phyloP scores from a whole-genome alignment of 1,140 invertebrate genomes.

The Manduca sexta region DNA sequence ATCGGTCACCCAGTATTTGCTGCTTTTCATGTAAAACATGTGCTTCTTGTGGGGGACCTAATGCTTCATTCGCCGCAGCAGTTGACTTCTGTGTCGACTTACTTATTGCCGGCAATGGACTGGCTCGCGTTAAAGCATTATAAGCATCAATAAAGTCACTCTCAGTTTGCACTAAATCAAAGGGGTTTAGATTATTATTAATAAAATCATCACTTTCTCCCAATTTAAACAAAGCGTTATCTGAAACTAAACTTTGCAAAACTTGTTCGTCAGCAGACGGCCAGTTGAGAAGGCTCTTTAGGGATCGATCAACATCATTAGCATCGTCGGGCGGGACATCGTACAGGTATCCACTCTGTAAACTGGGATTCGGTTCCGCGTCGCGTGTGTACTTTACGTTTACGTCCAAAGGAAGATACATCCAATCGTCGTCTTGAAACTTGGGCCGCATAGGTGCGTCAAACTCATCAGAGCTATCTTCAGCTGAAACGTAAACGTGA shows the following conservation, averaged over 20 bases:
- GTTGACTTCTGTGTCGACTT: conserved; percentile 1
- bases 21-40: no score
- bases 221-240: conserved; percentile 69
- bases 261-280: conserved; percentile 45
- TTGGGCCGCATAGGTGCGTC: conserved; percentile 42
- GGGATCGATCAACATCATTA: conserved; percentile 39
- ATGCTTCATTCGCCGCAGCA: background rate
- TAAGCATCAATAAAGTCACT: conserved; percentile 67
- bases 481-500: conserved; percentile 67
- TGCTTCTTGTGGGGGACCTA: background rate
- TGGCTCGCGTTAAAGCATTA: conserved; percentile 53
- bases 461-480: conserved; percentile 67
- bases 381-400: conserved; percentile 16
- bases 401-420: conserved; percentile 57
- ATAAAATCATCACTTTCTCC: conserved; percentile 4
- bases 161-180: conserved; percentile 56
- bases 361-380: background rate
- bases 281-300: conserved; percentile 39
- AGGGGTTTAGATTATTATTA: conserved; percentile 7
- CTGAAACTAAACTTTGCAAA: conserved; percentile 39
- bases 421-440: conserved; percentile 62
- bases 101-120: conserved; percentile 43
- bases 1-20: background rate
- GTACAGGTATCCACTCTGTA: background rate
- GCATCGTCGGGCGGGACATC: background rate